Base-by-base conservation (phyloP, 1,140 invertebrate genomes). In the Drosophila leontia region DNA sequence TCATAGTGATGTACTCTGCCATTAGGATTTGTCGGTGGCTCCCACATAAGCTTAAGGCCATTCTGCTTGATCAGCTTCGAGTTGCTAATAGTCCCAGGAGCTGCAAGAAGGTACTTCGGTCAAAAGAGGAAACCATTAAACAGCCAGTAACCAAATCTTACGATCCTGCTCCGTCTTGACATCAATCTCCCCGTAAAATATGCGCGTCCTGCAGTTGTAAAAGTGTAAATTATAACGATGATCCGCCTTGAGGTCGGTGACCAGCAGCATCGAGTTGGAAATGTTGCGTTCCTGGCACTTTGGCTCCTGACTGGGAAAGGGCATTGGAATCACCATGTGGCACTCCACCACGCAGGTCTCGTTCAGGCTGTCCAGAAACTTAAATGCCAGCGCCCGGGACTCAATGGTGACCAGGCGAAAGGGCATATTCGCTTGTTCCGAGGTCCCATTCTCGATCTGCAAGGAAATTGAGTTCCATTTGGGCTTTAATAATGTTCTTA, bases 371-470 rank as follows among this genome's bases (percentile, higher is more conserved):
- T 92, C 91, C 12, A 81, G 60, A 39, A 92, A 92, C 23, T 90
- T 82, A 23, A 92, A 92, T 29, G 79, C 62, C 29, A 92, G 26
- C 45, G 83, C 82, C 0, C 91, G 85, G 4, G 91, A 92, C 51
- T 92, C 91, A 5, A 87, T 62, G 23, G 81, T 91, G n/a, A 75
- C 77, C 34, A 92, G 41, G 12, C 77, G 84, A 58, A 92, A 92
- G 4, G 88, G 90, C 83, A 80, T 87, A 32, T 82, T 91, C 1
- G 85, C 72, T 6, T 90, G 76, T 12, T 92, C 91, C 23, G 82
- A 79, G 9, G 91, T 92, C 26, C 87, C 88, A n/a, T 92, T 92
- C 32, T 91, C 84, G 7, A 92, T 90, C 91, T 92, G 51, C 13
- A 34, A 13, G 1, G 1, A 11, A 32, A 57, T 42, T 34, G 2